Percentiles rank a stretch among this genome's conserved stretches.
Conservation (phyloP, 2,797 vertebrate genomes). For the Danio choprae region DNA sequence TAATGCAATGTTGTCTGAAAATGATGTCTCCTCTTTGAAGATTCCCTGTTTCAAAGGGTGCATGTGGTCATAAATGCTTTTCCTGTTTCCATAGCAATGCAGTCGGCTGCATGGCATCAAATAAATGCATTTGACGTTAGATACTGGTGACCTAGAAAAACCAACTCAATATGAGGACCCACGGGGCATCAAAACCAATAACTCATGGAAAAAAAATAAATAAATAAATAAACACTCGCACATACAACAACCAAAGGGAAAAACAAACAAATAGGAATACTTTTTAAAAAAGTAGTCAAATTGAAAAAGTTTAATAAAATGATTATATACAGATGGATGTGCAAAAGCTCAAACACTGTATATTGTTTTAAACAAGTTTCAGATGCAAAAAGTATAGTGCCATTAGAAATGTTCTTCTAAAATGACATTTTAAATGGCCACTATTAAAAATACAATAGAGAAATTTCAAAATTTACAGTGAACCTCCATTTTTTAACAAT, state of each 20-base stretch:
- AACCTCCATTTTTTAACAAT: too few relatives aligned
- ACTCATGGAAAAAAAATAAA: conserved; percentile 18
- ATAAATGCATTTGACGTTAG: conserved; percentile 53
- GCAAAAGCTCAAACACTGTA: background rate
- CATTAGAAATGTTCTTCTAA: too few relatives aligned
- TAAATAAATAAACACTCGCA: background rate
- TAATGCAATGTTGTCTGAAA: background rate
- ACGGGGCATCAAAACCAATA: conserved; percentile 30
- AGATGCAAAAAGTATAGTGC: too few relatives aligned
- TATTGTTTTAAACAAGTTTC: background rate
- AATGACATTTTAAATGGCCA: too few relatives aligned
- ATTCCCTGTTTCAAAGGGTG: conserved; percentile 26
- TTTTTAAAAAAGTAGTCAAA: background rate
- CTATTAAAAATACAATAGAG: too few relatives aligned
- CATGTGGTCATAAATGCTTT: conserved; percentile 48
- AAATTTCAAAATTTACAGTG: too few relatives aligned
- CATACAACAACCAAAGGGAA: background rate
- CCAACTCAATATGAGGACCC: conserved; percentile 12
- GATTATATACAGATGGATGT: background rate
- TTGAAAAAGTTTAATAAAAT: background rate
- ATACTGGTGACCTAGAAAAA: conserved; percentile 59
- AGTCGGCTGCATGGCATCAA: conserved; percentile 54
- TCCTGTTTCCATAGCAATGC: conserved; percentile 58
- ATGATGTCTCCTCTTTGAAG: conserved; percentile 22
- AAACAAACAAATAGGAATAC: conserved; percentile 2